Evolutionary conservation across 2,797 vertebrate genomes (phyloP).

Genomic region (Tolypeutes matacus): DNA sequence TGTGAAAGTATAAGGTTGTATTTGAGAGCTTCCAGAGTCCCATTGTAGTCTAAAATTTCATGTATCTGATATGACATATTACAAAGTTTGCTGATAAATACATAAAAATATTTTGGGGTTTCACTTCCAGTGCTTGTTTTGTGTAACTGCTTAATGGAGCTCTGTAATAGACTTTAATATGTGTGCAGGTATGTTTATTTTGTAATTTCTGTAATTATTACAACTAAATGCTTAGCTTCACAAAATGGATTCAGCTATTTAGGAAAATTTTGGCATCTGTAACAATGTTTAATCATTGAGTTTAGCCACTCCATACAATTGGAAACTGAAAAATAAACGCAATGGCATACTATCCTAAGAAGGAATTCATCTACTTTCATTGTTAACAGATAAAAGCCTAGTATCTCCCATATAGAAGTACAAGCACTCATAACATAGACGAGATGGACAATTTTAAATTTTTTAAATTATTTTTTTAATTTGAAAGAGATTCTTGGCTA

Average conservation of each 20-base stretch:
- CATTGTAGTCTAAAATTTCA: background rate
- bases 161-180: background rate
- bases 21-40: background rate
- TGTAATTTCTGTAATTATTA: background rate
- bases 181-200: background rate
- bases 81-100: background rate
- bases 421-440: background rate
- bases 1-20: background rate
- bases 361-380: background rate
- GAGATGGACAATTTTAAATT: background rate
- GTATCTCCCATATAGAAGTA: background rate
- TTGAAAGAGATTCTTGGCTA: background rate
- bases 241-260: background rate
- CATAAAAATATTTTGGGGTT: background rate
- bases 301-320: background rate
- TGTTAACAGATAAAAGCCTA: background rate
- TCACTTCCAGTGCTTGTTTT: background rate
- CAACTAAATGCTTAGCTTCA: background rate
- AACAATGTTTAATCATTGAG: background rate
- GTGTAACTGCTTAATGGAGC: background rate
- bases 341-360: background rate
- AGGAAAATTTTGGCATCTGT: background rate
- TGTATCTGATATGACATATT: background rate
- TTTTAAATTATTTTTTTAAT: background rate
- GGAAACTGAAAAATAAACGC: background rate